Evolutionary conservation across 2,113 vertebrate genomes (phyloP).

Genomic region (Heterocephalus glaber): DNA sequence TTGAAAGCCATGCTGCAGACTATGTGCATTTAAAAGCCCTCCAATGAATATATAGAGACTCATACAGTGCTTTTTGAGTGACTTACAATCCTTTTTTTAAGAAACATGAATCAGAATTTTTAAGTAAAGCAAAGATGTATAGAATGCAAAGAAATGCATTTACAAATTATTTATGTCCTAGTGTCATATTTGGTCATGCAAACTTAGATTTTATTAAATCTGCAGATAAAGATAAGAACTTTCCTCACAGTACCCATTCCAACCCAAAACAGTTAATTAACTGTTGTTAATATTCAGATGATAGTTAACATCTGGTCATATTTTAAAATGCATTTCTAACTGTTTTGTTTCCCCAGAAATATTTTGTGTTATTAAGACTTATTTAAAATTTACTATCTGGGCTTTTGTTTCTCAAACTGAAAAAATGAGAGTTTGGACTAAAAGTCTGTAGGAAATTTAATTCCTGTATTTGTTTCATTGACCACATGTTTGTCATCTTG

Average conservation of each 20-base stretch:
- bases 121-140: not conserved
- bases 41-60: not conserved
- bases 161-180: not conserved
- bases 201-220: not conserved
- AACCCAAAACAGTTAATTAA: not conserved
- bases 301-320: not conserved
- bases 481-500: not conserved
- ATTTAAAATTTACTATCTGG: conserved; percentile 4
- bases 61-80: conserved; percentile 32
- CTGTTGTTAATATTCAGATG: not conserved
- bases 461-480: not conserved
- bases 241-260: not conserved
- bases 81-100: not conserved
- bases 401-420: not conserved
- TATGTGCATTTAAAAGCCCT: not conserved
- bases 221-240: not conserved
- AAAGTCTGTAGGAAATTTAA: not conserved
- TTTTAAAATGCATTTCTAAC: conserved; percentile 38
- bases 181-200: not conserved
- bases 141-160: not conserved
- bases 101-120: not conserved
- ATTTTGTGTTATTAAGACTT: conserved; percentile 41
- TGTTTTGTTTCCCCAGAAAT: conserved; percentile 44
- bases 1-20: not conserved
- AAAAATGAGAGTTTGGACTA: not conserved